Evolutionary conservation across 2,797 vertebrate species (phyloP).

Genomic region (Anolis apletophallus): DNA sequence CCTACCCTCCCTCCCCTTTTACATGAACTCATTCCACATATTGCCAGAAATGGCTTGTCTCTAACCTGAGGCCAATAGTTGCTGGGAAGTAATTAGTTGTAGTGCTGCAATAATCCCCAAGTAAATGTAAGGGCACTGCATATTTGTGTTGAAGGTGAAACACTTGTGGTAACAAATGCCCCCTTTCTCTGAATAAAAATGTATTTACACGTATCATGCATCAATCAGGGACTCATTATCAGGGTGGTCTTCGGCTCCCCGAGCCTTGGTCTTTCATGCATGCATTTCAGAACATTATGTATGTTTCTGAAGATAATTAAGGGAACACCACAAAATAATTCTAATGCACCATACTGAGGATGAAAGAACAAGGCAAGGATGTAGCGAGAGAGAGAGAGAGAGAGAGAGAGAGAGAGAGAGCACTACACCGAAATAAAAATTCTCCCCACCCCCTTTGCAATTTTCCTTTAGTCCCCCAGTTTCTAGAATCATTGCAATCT

Average conservation of each 20-base stretch:
- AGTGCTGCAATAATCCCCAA: conserved; percentile 75
- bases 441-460: too few relatives aligned
- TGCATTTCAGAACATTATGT: conserved; percentile 52
- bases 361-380: conserved; percentile 31
- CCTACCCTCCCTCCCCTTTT: conserved; percentile 32
- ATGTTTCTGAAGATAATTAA: conserved; percentile 70
- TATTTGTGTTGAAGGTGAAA: conserved; percentile 79
- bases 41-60: conserved; percentile 70
- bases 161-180: conserved; percentile 80
- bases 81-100: conserved; percentile 82
- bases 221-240: conserved; percentile 82
- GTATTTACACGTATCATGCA: conserved; percentile 78
- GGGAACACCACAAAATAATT: conserved; percentile 69
- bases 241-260: conserved; percentile 74
- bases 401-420: too few relatives aligned
- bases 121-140: conserved; percentile 74
- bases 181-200: conserved; percentile 78
- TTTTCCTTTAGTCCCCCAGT: too few relatives aligned
- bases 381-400: too few relatives aligned
- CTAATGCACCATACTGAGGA: conserved; percentile 67
- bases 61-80: conserved; percentile 75
- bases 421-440: too few relatives aligned
- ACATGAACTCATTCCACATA: conserved; percentile 63
- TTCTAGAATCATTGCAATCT: too few relatives aligned
- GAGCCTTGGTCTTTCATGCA: conserved; percentile 70